Conservation (phyloP, 2,113 vertebrate genomes). For the Tangachromis dhanisi region DNA sequence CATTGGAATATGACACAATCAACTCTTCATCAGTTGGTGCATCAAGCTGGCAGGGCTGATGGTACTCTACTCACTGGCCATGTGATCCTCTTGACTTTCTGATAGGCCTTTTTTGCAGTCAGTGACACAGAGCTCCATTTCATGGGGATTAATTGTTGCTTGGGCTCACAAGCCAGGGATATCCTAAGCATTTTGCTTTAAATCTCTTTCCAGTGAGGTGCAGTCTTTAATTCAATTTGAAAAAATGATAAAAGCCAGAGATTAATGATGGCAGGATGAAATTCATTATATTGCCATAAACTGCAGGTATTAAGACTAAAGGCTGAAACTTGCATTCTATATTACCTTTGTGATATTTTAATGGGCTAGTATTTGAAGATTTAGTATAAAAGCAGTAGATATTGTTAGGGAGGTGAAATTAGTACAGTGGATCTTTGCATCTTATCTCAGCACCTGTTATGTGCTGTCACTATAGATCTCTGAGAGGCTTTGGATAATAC, state of each 20-base stretch:
- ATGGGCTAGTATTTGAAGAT: not conserved
- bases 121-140: slow-evolving; percentile 45
- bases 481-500: slow-evolving; percentile 1
- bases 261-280: slow-evolving; percentile 40
- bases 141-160: slow-evolving; percentile 51
- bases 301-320: slow-evolving; percentile 21
- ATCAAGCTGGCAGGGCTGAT: not conserved
- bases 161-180: slow-evolving; percentile 39
- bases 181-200: slow-evolving; percentile 50
- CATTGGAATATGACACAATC: not conserved
- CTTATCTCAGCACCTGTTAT: slow-evolving; percentile 18
- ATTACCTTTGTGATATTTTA: slow-evolving; percentile 24
- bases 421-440: not conserved
- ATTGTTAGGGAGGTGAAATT: not conserved
- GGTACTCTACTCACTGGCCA: not conserved
- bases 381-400: not conserved
- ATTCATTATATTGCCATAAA: slow-evolving; percentile 56
- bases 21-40: slow-evolving; percentile 1
- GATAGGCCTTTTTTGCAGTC: slow-evolving; percentile 53
- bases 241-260: slow-evolving; percentile 52
- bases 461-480: slow-evolving; percentile 11
- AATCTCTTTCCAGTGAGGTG: slow-evolving; percentile 38
- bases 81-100: slow-evolving; percentile 40
- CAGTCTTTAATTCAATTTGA: slow-evolving; percentile 64
- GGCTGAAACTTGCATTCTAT: slow-evolving; percentile 16